Percentiles rank a stretch among this genome's conserved stretches.
These are phyloP conservation scores for Zhuqinia jingwanae DNA, from an alignment of 2,888 invertebrate genomes.

Conservation along the genomic window DNA sequence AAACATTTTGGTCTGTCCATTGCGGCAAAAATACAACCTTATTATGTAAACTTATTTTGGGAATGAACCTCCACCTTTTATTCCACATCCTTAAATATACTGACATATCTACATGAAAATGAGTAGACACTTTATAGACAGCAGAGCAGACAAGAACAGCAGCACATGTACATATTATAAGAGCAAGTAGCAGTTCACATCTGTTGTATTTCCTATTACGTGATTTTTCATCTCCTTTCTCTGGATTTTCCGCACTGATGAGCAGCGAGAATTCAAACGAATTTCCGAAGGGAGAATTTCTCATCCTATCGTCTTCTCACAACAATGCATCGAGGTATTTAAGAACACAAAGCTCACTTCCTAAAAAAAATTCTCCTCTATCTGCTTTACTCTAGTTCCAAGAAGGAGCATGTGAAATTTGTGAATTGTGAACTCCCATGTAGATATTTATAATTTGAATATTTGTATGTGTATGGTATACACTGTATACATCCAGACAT, in stretches of 20 bases:
- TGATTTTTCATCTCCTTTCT: conserved; percentile 65
- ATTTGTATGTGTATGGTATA: neutral
- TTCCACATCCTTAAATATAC: conserved; percentile 9
- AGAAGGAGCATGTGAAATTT: conserved; percentile 12
- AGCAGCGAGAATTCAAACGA: conserved; percentile 59
- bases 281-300: conserved; percentile 52
- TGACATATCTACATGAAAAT: neutral
- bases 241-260: conserved; percentile 63
- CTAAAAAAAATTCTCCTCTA: too few relatives aligned
- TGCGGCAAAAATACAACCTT: too few relatives aligned
- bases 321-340: conserved; percentile 2
- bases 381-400: too few relatives aligned
- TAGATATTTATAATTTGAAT: neutral
- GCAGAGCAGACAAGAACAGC: neutral
- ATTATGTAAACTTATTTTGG: too few relatives aligned
- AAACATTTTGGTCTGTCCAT: too few relatives aligned
- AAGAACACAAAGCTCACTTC: conserved; percentile 18
- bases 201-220: conserved; percentile 60
- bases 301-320: conserved; percentile 31
- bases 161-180: too few relatives aligned
- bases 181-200: conserved; percentile 40
- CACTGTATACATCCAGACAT: too few relatives aligned
- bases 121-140: too few relatives aligned
- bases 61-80: too few relatives aligned
- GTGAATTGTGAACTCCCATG: neutral